These are phyloP conservation scores for Psephotus haematonotus DNA, from an alignment of 2,113 vertebrate species.

Conservation along the genomic window DNA sequence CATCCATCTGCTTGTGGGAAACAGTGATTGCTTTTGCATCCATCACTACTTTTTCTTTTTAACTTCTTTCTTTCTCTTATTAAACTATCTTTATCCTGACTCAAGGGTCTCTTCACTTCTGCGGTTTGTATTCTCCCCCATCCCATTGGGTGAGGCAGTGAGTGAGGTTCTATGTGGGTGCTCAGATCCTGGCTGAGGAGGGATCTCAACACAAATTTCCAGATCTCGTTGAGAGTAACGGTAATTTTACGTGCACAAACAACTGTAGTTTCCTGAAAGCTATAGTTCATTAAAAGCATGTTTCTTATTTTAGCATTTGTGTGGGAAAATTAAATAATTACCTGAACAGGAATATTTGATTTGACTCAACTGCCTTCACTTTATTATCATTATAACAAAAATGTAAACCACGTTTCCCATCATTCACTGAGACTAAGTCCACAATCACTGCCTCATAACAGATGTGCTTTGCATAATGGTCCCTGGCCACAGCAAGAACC, in stretches of 20 bases:
- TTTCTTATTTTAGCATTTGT: neutral
- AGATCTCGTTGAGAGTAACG: neutral
- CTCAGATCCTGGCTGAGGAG: neutral
- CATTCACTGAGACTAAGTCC: rapidly evolving
- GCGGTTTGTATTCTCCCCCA: neutral
- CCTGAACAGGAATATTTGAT: neutral
- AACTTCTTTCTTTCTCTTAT: neutral
- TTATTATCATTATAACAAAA: neutral
- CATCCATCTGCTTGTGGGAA: neutral
- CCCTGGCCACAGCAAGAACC: neutral
- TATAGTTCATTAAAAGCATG: neutral
- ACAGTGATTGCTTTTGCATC: neutral
- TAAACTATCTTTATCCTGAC: neutral
- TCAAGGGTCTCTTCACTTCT: neutral
- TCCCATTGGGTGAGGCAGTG: neutral
- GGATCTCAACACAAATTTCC: neutral
- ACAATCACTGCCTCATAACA: neutral
- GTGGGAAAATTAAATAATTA: neutral
- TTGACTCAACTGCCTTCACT: neutral
- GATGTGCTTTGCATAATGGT: neutral
- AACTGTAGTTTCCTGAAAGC: neutral
- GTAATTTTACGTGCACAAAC: neutral
- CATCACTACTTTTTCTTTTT: too few relatives aligned
- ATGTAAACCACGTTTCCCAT: neutral
- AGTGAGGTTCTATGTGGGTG: neutral